These are phyloP conservation scores for Nerophis lumbriciformis DNA, from an alignment of 2,113 vertebrate genomes.

Conservation along the genomic window DNA sequence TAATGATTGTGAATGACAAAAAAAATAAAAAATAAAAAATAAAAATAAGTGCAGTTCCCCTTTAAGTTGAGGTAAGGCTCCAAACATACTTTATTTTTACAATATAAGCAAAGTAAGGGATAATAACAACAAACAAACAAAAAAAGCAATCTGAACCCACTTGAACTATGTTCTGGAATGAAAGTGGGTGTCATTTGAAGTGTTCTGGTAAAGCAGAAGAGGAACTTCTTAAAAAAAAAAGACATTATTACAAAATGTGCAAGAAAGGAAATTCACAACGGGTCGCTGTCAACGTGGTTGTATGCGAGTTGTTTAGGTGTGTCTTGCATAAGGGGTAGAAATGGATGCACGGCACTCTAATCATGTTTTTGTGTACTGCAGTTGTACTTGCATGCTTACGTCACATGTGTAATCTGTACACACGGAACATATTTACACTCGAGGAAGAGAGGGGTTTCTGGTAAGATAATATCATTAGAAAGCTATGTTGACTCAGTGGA, in stretches of 20 bases:
- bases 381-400: not conserved
- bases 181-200: not conserved
- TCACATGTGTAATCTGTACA: not conserved
- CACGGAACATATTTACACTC: conserved; percentile 13
- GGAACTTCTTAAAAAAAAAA: conserved; percentile 33
- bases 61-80: too few relatives aligned
- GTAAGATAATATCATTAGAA: conserved; percentile 6
- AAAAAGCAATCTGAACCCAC: too few relatives aligned
- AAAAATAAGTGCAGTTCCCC: too few relatives aligned
- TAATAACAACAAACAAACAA: too few relatives aligned
- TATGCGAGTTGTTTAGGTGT: too few relatives aligned
- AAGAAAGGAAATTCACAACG: conserved; percentile 35
- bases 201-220: conserved; percentile 16
- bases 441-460: conserved; percentile 10
- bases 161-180: not conserved
- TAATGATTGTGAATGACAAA: too few relatives aligned
- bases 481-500: conserved; percentile 29
- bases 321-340: too few relatives aligned
- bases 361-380: not conserved
- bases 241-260: conserved; percentile 19
- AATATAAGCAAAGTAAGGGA: too few relatives aligned
- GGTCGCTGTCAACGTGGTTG: too few relatives aligned
- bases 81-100: too few relatives aligned
- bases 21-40: too few relatives aligned
- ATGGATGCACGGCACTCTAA: too few relatives aligned